These are phyloP conservation scores for Argyrosomus regius DNA, from an alignment of 2,797 vertebrate species.

Conservation along the genomic window DNA sequence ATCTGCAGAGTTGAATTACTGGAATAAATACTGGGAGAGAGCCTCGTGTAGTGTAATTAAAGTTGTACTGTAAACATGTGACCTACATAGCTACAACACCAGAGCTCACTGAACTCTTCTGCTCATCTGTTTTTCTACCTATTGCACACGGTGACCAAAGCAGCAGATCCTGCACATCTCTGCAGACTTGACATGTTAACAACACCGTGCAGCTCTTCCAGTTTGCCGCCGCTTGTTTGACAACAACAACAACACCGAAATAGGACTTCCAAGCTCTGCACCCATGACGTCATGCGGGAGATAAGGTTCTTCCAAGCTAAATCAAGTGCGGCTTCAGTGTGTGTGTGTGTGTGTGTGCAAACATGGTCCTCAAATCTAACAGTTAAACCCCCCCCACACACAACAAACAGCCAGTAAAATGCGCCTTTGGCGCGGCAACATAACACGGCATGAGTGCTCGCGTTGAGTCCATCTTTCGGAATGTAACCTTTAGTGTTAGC, in stretches of 20 bases:
- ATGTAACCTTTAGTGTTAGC: constrained; percentile 60
- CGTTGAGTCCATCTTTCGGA: constrained; percentile 38
- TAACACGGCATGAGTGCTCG: constrained; percentile 29
- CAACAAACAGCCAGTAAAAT: constrained; percentile 6
- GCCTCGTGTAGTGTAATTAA: too few species aligned
- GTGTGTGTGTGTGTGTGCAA: too few species aligned
- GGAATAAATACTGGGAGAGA: neutral
- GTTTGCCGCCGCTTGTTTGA: constrained; percentile 67
- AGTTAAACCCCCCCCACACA: neutral
- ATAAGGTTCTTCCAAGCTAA: constrained; percentile 61
- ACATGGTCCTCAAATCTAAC: neutral
- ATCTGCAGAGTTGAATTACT: neutral
- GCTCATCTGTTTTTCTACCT: neutral
- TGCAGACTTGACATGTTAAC: neutral
- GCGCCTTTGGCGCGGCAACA: constrained; percentile 70
- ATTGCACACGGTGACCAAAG: neutral
- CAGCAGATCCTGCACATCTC: neutral
- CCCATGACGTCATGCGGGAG: constrained; percentile 77
- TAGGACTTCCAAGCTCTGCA: constrained; percentile 66
- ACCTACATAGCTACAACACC: neutral
- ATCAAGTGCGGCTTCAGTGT: constrained; percentile 27
- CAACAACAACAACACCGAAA: constrained; percentile 79
- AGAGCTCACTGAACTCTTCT: neutral
- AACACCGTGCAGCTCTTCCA: neutral
- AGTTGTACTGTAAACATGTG: neutral